Evolutionary conservation across 2,113 vertebrate genomes (phyloP).

Genomic region (Blennius ocellaris): DNA sequence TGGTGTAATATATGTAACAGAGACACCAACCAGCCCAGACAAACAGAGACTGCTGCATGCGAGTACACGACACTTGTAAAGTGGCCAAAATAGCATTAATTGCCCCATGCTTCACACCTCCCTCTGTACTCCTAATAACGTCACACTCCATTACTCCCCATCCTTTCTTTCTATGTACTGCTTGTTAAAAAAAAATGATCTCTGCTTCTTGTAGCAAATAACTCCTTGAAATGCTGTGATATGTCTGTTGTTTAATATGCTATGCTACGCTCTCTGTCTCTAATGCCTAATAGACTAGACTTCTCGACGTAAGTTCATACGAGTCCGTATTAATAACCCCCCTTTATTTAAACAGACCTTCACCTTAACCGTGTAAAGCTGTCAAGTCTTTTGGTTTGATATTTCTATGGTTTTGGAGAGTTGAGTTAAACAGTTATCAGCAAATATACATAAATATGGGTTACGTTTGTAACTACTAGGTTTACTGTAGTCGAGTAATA

Average conservation of each 20-base stretch:
- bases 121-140: slow-evolving; percentile 46
- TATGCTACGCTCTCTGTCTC: slow-evolving; percentile 78
- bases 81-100: slow-evolving; percentile 31
- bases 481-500: neutral
- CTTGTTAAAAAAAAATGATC: slow-evolving; percentile 55
- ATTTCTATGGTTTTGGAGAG: slow-evolving; percentile 74
- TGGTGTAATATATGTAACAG: too few relatives aligned
- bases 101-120: slow-evolving; percentile 52
- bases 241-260: slow-evolving; percentile 73
- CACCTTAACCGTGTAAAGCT: slow-evolving; percentile 67
- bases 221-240: slow-evolving; percentile 61
- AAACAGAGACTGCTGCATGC: slow-evolving; percentile 21
- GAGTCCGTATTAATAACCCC: slow-evolving; percentile 62
- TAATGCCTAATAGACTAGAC: slow-evolving; percentile 79
- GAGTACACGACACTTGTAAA: slow-evolving; percentile 21
- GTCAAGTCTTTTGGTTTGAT: slow-evolving; percentile 73
- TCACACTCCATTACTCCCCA: slow-evolving; percentile 56
- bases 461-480: neutral
- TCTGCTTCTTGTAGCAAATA: slow-evolving; percentile 59
- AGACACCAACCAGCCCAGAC: neutral
- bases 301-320: slow-evolving; percentile 79
- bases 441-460: too few relatives aligned
- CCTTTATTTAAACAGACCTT: slow-evolving; percentile 42
- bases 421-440: slow-evolving; percentile 20
- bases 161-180: slow-evolving; percentile 48